Percentiles rank a stretch among this genome's conserved stretches.
Conservation (phyloP, 1,140 invertebrate genomes). For the Plodia interpunctella region DNA sequence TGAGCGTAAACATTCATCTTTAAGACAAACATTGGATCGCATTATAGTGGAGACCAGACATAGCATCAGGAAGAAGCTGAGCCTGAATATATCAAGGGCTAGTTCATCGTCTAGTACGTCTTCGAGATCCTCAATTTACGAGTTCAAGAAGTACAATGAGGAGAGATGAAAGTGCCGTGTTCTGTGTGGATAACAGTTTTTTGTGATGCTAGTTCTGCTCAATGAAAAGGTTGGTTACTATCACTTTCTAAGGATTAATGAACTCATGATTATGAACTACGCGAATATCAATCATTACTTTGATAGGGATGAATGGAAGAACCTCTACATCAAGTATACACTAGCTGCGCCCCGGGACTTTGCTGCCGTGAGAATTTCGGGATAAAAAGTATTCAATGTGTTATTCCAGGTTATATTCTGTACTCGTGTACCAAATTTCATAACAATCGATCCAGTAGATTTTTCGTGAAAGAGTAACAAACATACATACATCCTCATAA, state of each 20-base stretch:
- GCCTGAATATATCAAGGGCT: constrained; percentile 35
- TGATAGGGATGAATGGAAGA: too few species aligned
- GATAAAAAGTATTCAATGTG: too few species aligned
- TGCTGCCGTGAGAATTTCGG: too few species aligned
- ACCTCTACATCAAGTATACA: too few species aligned
- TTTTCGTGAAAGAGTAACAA: too few species aligned
- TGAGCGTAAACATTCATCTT: constrained; percentile 64
- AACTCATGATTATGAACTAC: too few species aligned
- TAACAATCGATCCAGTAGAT: too few species aligned
- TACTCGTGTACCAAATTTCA: too few species aligned
- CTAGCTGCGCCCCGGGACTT: too few species aligned
- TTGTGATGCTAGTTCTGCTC: constrained; percentile 31
- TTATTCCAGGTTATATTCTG: too few species aligned
- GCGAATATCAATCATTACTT: too few species aligned
- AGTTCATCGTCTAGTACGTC: constrained; percentile 46
- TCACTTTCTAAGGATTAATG: constrained; percentile 11
- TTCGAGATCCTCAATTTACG: constrained; percentile 17
- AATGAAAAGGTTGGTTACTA: constrained; percentile 43
- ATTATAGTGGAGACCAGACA: constrained; percentile 54
- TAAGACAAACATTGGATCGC: constrained; percentile 60
- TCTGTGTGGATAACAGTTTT: constrained; percentile 46
- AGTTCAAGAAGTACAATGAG: constrained; percentile 37
- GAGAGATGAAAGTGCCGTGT: constrained; percentile 51
- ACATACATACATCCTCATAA: too few species aligned
- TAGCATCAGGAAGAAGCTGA: constrained; percentile 54